Evolutionary conservation across 2,113 vertebrate species (phyloP), one percentile per base, ranked within the genome.

Genomic region (Probosciger aterrimus): DNA sequence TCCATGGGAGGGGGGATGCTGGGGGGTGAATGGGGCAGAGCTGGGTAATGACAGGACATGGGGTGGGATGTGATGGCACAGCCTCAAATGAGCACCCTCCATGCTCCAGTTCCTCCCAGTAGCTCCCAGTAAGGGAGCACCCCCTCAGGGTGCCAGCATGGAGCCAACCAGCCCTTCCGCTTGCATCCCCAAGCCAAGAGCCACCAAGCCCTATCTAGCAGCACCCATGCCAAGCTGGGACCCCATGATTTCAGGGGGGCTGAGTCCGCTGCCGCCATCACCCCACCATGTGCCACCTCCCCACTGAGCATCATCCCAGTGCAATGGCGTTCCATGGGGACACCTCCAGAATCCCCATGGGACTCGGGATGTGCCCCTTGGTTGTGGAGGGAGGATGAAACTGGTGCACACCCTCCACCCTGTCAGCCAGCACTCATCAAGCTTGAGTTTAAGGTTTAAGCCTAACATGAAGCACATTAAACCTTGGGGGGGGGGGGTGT

Each of bases 11-110:
- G 44, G 55, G 43, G 7, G 39, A 33, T 24, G 37, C 43, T 27
- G 53, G 44, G 63, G 65, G 43, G 7, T 0, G 6, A 49, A 41
- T 0, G 0, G 65, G 62, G 41, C 41, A 8, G 31, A 53, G 41
- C 22, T 0, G 0, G 39, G 27, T 7, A 10, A 41, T 77, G 11
- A 5, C 0, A 23, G n/a, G 52, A 53, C 0, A 0, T 5, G 59
- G 11, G 18, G 0, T 18, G 67, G 25, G 53, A 53, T 27, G 8
- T 0, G 24, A 31, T 2, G 17, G 71, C 35, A n/a, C 2, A 0
- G 27, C 16, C 68, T 63, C 10, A 46, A 73, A 50, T 0, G n/a
- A 70, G 60, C 55, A 22, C 35, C 15, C 55, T 41, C 28, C 0
- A 0, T 2, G 4, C 52, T 39, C 78, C 84, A 49, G 87, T 39